Evolutionary conservation across 1,140 invertebrate species (phyloP).

Genomic region (Macrocentrus cingulum): DNA sequence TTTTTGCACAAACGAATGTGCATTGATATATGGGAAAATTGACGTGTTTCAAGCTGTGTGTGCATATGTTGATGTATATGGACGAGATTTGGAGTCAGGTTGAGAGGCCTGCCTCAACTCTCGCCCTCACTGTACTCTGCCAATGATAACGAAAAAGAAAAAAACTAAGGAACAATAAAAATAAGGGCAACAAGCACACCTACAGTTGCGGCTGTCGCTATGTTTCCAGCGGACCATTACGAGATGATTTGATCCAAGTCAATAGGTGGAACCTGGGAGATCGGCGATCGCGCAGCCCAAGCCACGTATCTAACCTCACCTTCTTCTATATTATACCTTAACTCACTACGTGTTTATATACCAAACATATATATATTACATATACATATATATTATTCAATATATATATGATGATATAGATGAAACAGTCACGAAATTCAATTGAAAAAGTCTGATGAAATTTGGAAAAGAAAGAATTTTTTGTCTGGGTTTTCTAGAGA

Average conservation of each 20-base stretch:
- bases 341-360: conserved; percentile 48
- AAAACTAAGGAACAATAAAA: conserved; percentile 7
- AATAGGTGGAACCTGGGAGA: conserved; percentile 59
- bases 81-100: too few species aligned
- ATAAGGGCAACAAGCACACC: conserved; percentile 29
- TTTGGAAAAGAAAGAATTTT: background rate
- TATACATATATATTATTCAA: conserved; percentile 27
- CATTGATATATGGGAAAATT: too few species aligned
- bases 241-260: conserved; percentile 59
- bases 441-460: conserved; percentile 49
- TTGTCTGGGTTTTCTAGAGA: background rate
- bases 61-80: too few species aligned
- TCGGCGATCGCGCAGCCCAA: conserved; percentile 57
- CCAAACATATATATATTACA: conserved; percentile 42
- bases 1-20: too few species aligned
- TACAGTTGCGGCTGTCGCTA: conserved; percentile 59
- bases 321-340: conserved; percentile 57
- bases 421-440: conserved; percentile 41
- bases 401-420: conserved; percentile 34
- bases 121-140: too few species aligned
- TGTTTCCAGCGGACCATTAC: conserved; percentile 60
- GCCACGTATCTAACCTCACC: conserved; percentile 61
- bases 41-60: too few species aligned
- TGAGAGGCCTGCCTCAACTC: too few species aligned
- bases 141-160: background rate